A percentile compares a stretch with the other conserved stretches of the same genome.
Conservation (phyloP, 2,797 vertebrate genomes). For the Halcyon badia region DNA sequence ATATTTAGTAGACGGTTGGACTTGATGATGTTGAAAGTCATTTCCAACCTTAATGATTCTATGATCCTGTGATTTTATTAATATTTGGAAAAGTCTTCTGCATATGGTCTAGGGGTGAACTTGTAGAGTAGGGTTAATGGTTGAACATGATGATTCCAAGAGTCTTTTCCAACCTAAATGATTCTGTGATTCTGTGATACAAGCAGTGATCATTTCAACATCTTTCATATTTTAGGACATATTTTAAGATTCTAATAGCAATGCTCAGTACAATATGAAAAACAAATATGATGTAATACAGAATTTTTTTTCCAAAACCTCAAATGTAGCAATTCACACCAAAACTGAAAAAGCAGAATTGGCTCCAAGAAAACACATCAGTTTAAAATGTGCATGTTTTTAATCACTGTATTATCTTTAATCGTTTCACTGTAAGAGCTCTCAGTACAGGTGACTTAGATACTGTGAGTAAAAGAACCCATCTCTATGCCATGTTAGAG, state of each 20-base stretch:
- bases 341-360: background rate
- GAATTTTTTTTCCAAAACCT: background rate
- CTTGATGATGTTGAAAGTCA: too few species aligned
- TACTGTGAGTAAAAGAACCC: background rate
- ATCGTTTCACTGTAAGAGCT: background rate
- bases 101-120: background rate
- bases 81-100: background rate
- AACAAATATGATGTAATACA: background rate
- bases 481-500: background rate
- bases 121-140: too few species aligned
- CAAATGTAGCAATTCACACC: background rate
- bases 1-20: too few species aligned
- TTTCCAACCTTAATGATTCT: too few species aligned
- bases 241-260: background rate
- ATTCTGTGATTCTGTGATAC: too few species aligned
- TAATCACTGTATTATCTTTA: background rate
- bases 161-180: too few species aligned
- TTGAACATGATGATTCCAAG: too few species aligned
- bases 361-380: background rate
- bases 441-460: background rate
- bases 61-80: background rate
- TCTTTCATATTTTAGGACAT: background rate
- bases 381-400: background rate
- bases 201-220: background rate
- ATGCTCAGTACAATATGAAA: background rate